These are phyloP conservation scores for Rhyzopertha dominica DNA, from an alignment of 1,140 invertebrate species.

Conservation along the genomic window DNA sequence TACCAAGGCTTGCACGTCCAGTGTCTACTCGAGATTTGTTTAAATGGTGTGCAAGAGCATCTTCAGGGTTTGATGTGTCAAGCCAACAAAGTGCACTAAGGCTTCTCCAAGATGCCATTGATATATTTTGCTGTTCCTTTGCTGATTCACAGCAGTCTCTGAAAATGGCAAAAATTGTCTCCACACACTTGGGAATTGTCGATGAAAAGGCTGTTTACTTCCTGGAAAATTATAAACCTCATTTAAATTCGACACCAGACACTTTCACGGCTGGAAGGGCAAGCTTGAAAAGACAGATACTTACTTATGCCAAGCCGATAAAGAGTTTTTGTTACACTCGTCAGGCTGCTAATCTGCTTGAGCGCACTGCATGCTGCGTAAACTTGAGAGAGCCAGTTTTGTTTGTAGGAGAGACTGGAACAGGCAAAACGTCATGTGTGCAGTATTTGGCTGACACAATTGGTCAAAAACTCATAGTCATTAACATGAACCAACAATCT, in stretches of 20 bases:
- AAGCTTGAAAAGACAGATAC: slow-evolving; percentile 28
- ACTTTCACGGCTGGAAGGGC: slow-evolving; percentile 32
- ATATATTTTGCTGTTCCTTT: slow-evolving; percentile 82
- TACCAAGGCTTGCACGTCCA: slow-evolving; percentile 53
- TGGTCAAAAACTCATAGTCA: slow-evolving; percentile 80
- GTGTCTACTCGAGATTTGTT: slow-evolving; percentile 85
- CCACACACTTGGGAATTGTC: slow-evolving; percentile 76
- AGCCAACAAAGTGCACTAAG: slow-evolving; percentile 68
- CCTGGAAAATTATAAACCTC: slow-evolving; percentile 72
- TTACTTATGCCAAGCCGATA: slow-evolving; percentile 47
- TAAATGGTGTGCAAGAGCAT: slow-evolving; percentile 83
- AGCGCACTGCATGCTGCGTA: slow-evolving; percentile 80
- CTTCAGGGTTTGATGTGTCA: slow-evolving; percentile 67
- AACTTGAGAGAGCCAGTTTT: slow-evolving; percentile 84
- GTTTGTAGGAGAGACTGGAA: slow-evolving; percentile 96
- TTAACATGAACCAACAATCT: slow-evolving; percentile 99
- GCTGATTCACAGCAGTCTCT: slow-evolving; percentile 58
- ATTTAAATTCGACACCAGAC: slow-evolving; percentile 50
- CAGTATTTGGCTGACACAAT: slow-evolving; percentile 86
- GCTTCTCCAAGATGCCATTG: slow-evolving; percentile 85
- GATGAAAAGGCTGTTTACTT: slow-evolving; percentile 80
- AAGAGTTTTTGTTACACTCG: slow-evolving; percentile 81
- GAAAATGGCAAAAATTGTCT: slow-evolving; percentile 66
- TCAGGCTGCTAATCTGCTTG: slow-evolving; percentile 73
- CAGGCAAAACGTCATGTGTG: slow-evolving; percentile 95